Conservation (phyloP, 2,888 invertebrate genomes). For the Drosophila paranaensis region DNA sequence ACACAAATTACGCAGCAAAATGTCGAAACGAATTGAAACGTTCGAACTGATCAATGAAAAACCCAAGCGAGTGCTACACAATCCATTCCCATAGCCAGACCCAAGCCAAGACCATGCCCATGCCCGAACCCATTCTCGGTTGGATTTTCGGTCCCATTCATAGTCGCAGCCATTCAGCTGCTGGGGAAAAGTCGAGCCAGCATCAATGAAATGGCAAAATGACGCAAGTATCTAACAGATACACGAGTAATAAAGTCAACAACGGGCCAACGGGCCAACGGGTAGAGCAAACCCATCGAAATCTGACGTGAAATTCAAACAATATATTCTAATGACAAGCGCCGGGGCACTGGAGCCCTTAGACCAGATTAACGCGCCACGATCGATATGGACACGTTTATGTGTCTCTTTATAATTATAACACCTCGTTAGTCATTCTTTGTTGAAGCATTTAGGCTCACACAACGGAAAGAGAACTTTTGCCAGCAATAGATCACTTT, state of each 20-base stretch:
- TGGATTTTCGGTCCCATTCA: constrained; percentile 25
- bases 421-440: constrained; percentile 80
- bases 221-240: constrained; percentile 45
- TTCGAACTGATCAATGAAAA: constrained; percentile 72
- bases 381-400: constrained; percentile 57
- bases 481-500: constrained; percentile 36
- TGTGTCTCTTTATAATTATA: constrained; percentile 73
- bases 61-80: constrained; percentile 21
- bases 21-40: constrained; percentile 78
- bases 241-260: constrained; percentile 70
- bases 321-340: constrained; percentile 81
- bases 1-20: constrained; percentile 84
- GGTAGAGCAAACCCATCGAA: constrained; percentile 22
- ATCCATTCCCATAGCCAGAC: constrained; percentile 9
- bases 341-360: constrained; percentile 50
- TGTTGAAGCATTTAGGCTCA: constrained; percentile 71
- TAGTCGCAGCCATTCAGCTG: constrained; percentile 48
- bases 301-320: constrained; percentile 47
- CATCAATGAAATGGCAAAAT: constrained; percentile 74
- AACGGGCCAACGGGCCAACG: not conserved
- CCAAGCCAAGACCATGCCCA: constrained; percentile 3
- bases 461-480: constrained; percentile 23
- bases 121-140: constrained; percentile 2
- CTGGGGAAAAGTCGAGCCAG: constrained; percentile 27
- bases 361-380: constrained; percentile 59